Conservation (phyloP, 2,113 vertebrate species). For the Laterallus jamaicensis region DNA sequence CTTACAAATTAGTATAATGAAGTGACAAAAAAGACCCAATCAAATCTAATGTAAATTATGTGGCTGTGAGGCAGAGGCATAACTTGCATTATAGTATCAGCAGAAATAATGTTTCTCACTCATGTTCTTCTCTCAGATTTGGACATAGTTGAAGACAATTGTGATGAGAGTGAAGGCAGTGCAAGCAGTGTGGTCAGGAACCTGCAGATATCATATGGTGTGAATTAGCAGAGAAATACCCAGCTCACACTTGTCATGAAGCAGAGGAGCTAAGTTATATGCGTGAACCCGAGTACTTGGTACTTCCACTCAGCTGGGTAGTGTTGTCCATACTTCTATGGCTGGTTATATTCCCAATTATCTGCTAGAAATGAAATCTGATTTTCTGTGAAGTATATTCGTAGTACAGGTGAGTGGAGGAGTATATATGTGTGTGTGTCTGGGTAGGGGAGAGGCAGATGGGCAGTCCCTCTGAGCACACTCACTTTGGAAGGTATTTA, state of each 20-base stretch:
- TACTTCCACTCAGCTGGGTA: not conserved
- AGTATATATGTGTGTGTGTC: not conserved
- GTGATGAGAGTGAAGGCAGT: not conserved
- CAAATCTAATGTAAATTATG: not conserved
- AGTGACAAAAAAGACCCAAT: not conserved
- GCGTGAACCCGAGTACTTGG: accelerated
- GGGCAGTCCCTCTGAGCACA: not conserved
- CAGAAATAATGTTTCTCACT: not conserved
- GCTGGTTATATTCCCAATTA: too few species aligned
- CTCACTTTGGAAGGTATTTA: not conserved
- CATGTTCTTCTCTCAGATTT: not conserved
- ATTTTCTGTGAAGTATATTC: not conserved
- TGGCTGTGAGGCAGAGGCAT: not conserved
- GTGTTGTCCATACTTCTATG: too few species aligned
- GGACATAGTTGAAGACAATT: not conserved
- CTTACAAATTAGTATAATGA: not conserved
- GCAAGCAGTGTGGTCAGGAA: not conserved
- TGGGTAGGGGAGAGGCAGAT: not conserved
- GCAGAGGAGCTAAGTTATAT: not conserved
- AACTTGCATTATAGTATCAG: not conserved
- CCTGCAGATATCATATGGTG: not conserved
- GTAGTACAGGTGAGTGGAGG: not conserved
- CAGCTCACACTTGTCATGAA: not conserved
- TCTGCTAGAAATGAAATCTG: not conserved
- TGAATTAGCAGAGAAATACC: not conserved